phyloP scores from a whole-genome alignment of 1,140 invertebrate species.

The Pinna nobilis region DNA sequence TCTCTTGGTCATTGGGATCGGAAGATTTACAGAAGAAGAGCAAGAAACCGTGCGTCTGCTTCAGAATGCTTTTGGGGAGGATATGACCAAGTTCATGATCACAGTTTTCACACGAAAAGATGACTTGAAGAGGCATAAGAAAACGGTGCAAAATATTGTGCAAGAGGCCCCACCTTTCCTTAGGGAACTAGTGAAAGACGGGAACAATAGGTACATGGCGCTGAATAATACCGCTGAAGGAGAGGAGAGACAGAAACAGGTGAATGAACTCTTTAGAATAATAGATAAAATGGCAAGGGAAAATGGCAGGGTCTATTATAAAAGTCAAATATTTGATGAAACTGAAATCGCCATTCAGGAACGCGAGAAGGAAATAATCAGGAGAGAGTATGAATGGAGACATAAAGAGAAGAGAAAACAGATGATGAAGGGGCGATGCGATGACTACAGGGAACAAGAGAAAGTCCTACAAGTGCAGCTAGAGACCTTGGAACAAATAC shows the following conservation, averaged over 20 bases:
- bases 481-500: no score
- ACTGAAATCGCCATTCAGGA: not conserved
- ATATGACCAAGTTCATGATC: conserved; percentile 5
- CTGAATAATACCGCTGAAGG: conserved; percentile 2
- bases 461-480: no score
- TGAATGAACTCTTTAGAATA: not conserved
- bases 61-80: conserved; percentile 1
- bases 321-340: conserved; percentile 8
- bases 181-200: not conserved
- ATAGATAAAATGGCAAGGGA: not conserved
- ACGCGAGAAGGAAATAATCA: not conserved
- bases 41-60: not conserved
- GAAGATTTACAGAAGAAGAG: conserved; percentile 16
- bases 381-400: not conserved
- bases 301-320: not conserved
- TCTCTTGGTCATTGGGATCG: not conserved
- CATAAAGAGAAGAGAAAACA: not conserved
- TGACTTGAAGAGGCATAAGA: not conserved
- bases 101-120: conserved; percentile 15
- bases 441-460: no score
- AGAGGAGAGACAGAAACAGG: not conserved
- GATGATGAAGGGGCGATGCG: not conserved
- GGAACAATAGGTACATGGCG: not conserved
- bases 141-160: not conserved
- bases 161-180: not conserved